Base-by-base conservation (phyloP, 1,140 invertebrate genomes). In the Pomacea maculata region DNA sequence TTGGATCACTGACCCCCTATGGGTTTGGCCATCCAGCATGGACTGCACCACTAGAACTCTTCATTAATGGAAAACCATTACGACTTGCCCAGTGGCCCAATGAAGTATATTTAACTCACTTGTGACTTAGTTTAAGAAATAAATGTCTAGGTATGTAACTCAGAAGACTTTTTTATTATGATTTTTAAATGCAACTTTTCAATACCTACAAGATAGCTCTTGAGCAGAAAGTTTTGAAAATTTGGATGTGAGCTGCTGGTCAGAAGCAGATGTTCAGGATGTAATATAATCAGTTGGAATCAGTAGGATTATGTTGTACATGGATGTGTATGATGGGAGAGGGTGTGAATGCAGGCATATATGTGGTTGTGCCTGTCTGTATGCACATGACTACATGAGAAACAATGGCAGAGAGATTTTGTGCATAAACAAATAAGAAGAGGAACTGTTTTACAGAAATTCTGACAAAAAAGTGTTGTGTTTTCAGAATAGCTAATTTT, bases 21-120 rank as follows among this genome's bases (percentile, higher is more conserved):
- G 85, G 85, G 12, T 83, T 82, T 63, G 29, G 21, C n/a, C 78
- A 79, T 61, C 4, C 21, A 25, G 9, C 17, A 9, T 52, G 79
- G 67, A 73, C 68, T 17, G 81, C 84, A n/a, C 84, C 84, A 15
- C 54, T 85, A 29, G 85, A 86, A 77, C 29, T 86, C 21, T 86
- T 85, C 68, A 80, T 85, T 63, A 86, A 86, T 79, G 85, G 85
- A 19, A 79, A 54, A 25, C 84, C 85, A 12, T 45, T 83, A 12
- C 80, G 79, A 12, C 64, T 86, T 65, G 83, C 85, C 12, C 75
- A 81, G 70, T 86, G 83, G 82, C 85, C 85, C 2, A 85, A 86
- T 68, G 75, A 85, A n/a, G 85, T 85, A 74, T 80, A 80, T 70
- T 12, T 25, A 17, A 19, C 11, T n/a, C 15, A 17, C 11, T 7